These are phyloP conservation scores for Eurytoma californica DNA, from an alignment of 2,888 invertebrate species.

Conservation along the genomic window DNA sequence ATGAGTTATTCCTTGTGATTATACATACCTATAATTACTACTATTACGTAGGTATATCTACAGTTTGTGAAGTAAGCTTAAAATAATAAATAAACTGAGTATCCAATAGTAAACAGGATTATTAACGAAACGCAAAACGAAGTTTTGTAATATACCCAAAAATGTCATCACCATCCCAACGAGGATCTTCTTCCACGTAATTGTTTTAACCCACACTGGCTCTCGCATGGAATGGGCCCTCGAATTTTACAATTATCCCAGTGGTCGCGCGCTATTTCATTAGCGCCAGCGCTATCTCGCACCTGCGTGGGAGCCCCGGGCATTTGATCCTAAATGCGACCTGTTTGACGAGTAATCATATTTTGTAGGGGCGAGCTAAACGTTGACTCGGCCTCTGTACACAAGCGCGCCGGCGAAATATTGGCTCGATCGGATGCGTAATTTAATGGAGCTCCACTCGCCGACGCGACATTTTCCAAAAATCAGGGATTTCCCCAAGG, in stretches of 20 bases:
- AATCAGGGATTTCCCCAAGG: slow-evolving; percentile 6
- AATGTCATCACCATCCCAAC: too few species aligned
- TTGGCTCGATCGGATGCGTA: slow-evolving; percentile 35
- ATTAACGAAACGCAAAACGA: too few species aligned
- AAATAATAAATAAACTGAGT: too few species aligned
- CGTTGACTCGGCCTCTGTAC: slow-evolving; percentile 35
- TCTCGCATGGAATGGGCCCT: neutral
- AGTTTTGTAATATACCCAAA: too few species aligned
- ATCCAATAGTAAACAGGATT: too few species aligned
- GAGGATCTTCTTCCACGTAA: neutral
- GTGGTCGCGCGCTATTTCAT: slow-evolving; percentile 3
- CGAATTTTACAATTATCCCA: slow-evolving; percentile 11
- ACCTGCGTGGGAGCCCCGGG: neutral
- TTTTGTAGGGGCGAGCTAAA: slow-evolving; percentile 37
- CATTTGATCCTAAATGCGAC: slow-evolving; percentile 18
- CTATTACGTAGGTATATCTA: too few species aligned
- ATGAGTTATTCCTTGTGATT: too few species aligned
- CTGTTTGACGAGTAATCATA: slow-evolving; percentile 47
- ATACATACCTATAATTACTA: too few species aligned
- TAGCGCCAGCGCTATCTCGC: neutral
- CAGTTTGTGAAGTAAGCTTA: too few species aligned
- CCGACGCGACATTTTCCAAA: slow-evolving; percentile 21
- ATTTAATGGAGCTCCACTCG: slow-evolving; percentile 25
- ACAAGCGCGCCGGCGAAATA: slow-evolving; percentile 7
- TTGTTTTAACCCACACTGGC: neutral